These are phyloP conservation scores for Rhinoderma darwinii DNA, from an alignment of 2,113 vertebrate species.

Conservation along the genomic window DNA sequence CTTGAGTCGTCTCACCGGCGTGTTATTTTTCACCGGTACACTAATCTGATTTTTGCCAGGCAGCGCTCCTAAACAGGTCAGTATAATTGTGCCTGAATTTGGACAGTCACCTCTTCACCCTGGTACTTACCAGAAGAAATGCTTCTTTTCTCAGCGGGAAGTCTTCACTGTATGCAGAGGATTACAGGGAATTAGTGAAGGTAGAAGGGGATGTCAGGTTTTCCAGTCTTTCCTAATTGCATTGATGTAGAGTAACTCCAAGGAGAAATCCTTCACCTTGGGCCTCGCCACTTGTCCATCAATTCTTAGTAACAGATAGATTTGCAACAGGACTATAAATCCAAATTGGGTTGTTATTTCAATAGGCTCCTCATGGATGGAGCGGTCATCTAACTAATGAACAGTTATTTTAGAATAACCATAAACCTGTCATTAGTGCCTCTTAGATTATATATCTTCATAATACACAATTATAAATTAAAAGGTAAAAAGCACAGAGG, in stretches of 20 bases:
- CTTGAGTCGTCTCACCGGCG: background rate
- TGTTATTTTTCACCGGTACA: background rate
- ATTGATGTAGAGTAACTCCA: constrained; percentile 29
- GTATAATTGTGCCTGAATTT: constrained; percentile 13
- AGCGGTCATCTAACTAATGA: background rate
- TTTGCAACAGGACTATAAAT: background rate
- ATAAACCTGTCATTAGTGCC: background rate
- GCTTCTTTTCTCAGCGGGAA: constrained; percentile 33
- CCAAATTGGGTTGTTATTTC: background rate
- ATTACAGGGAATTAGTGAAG: constrained; percentile 42
- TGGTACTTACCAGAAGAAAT: constrained; percentile 39
- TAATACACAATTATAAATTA: background rate
- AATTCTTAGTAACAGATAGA: background rate
- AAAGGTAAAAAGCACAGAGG: background rate
- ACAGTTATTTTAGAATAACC: background rate
- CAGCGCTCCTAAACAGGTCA: background rate
- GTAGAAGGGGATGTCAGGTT: constrained; percentile 11
- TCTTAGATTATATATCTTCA: background rate
- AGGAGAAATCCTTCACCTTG: constrained; percentile 25
- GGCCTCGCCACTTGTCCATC: background rate
- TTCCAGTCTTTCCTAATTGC: constrained; percentile 24
- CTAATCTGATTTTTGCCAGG: background rate
- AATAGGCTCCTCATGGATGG: background rate
- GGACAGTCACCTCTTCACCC: constrained; percentile 3
- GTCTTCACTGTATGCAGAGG: background rate